phyloP scores from a whole-genome alignment of 2,113 vertebrate genomes.

The Aramus guarauna region DNA sequence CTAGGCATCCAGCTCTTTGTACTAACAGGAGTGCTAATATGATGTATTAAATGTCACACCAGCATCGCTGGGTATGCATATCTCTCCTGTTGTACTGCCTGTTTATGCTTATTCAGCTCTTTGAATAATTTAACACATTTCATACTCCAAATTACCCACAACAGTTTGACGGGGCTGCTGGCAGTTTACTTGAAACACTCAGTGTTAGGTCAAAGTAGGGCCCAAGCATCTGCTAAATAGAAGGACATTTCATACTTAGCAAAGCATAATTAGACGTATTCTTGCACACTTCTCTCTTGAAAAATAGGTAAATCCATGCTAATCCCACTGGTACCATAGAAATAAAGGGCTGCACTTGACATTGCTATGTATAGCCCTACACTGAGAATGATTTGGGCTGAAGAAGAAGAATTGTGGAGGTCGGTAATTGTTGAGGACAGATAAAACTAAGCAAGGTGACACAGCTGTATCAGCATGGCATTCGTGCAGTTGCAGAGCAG shows the following conservation, averaged over 20 bases:
- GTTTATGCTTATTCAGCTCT: slow-evolving; percentile 95
- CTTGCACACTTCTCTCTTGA: slow-evolving; percentile 25
- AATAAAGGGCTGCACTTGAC: not conserved
- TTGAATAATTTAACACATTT: slow-evolving; percentile 91
- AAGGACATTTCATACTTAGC: slow-evolving; percentile 75
- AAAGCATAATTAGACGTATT: slow-evolving; percentile 75
- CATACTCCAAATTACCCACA: slow-evolving; percentile 88
- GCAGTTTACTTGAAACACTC: slow-evolving; percentile 80
- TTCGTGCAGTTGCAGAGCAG: not conserved
- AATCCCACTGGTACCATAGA: not conserved
- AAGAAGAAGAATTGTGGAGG: not conserved
- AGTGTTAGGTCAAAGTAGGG: slow-evolving; percentile 81
- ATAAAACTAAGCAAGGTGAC: not conserved
- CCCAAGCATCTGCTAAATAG: slow-evolving; percentile 78
- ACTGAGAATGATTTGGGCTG: not conserved
- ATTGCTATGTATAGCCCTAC: not conserved
- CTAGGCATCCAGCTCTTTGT: slow-evolving; percentile 67
- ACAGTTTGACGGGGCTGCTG: slow-evolving; percentile 85
- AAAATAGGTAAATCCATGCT: slow-evolving; percentile 12
- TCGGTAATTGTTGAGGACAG: not conserved
- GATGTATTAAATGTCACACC: slow-evolving; percentile 90
- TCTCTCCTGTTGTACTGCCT: slow-evolving; percentile 75
- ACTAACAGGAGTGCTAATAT: slow-evolving; percentile 85
- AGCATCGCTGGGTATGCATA: slow-evolving; percentile 80
- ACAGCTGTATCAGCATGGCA: not conserved